Conservation (phyloP, 2,888 invertebrate species). For the Pheosia gnoma region DNA sequence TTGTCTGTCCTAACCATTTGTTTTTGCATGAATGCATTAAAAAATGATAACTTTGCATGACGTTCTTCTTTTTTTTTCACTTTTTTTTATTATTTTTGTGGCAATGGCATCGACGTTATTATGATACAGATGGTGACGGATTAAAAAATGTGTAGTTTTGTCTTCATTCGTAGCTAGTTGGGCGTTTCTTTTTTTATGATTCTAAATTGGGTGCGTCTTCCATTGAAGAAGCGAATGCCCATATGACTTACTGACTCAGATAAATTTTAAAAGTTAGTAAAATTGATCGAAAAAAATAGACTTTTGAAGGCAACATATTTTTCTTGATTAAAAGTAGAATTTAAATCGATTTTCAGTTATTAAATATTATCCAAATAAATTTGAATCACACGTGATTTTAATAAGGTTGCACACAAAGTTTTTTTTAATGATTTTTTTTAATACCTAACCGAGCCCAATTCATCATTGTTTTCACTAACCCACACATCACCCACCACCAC, state of each 20-base stretch:
- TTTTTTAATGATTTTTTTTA: no score
- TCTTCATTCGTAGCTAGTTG: background rate
- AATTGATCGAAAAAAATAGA: no score
- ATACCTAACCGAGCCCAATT: background rate
- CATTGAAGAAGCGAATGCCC: no score
- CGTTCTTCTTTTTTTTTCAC: background rate
- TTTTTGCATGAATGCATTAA: background rate
- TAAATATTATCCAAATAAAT: no score
- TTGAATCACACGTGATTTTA: no score
- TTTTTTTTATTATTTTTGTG: conserved; percentile 24
- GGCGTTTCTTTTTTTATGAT: background rate
- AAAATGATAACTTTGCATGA: background rate
- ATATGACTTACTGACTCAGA: no score
- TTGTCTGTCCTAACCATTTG: background rate
- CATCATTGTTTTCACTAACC: background rate
- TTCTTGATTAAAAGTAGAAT: no score
- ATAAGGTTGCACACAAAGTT: no score
- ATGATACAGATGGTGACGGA: background rate
- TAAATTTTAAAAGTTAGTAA: no score
- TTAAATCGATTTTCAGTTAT: no score
- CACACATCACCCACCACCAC: background rate
- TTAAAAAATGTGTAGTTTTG: background rate
- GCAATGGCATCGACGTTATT: background rate
- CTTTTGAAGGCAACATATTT: no score
- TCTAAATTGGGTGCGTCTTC: no score